A percentile compares a stretch with the other conserved stretches of the same genome.
Conservation (phyloP, 2,797 vertebrate genomes). For the Dendrocincla tyrannina region DNA sequence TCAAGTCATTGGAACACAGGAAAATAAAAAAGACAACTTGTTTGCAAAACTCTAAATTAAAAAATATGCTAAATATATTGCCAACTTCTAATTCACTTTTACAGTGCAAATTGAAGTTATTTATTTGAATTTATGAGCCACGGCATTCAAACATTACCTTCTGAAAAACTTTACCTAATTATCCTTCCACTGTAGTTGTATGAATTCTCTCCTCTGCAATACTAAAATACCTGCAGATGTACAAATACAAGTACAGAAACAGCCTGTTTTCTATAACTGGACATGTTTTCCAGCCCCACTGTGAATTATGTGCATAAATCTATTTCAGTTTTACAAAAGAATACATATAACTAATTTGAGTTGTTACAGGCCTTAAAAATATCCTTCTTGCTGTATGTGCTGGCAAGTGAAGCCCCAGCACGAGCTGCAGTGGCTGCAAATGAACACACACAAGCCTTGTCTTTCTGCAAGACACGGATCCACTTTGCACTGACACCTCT, state of each 20-base stretch:
- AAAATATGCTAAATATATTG: not conserved
- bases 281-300: not conserved
- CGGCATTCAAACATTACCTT: not conserved
- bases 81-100: not conserved
- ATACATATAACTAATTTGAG: not conserved
- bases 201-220: not conserved
- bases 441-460: not conserved
- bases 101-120: not conserved
- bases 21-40: not conserved
- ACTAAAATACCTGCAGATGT: not conserved
- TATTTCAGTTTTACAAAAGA: not conserved
- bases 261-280: not conserved
- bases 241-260: not conserved
- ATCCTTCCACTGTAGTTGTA: not conserved
- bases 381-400: not conserved
- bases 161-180: not conserved
- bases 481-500: not conserved
- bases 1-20: not conserved
- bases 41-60: not conserved
- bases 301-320: not conserved
- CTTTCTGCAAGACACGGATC: not conserved
- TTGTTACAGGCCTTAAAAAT: not conserved
- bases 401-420: not conserved
- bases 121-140: not conserved
- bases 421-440: not conserved